A percentile compares a stretch with the other conserved stretches of the same genome.
phyloP scores from a whole-genome alignment of 2,113 vertebrate species.

The Zeus faber region DNA sequence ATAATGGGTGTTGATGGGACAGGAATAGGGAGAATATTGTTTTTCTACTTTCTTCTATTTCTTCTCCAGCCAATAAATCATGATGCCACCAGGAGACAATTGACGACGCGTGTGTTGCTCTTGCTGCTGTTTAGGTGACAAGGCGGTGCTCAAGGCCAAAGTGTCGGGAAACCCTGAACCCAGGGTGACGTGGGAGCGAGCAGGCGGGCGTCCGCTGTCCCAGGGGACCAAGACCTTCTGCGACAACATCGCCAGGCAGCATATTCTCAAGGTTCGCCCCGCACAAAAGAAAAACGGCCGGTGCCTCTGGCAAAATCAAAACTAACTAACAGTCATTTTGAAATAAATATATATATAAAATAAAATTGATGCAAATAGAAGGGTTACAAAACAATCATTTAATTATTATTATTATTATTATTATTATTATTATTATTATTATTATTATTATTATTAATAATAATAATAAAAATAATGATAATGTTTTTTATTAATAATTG shows the following conservation, averaged over 20 bases:
- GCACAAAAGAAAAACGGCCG: too few relatives aligned
- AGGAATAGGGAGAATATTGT: not conserved
- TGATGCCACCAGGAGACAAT: not conserved
- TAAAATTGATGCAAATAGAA: too few relatives aligned
- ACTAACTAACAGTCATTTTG: too few relatives aligned
- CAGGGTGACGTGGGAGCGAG: slow-evolving; percentile 51
- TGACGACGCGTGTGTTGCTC: not conserved
- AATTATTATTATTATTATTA: too few relatives aligned
- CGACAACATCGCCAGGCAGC: slow-evolving; percentile 62
- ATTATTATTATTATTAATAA: too few relatives aligned
- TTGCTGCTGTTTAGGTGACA: slow-evolving; percentile 32
- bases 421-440: too few relatives aligned
- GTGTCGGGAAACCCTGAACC: slow-evolving; percentile 62
- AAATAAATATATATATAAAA: too few relatives aligned
- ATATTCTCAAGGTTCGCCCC: slow-evolving; percentile 65
- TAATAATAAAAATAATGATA: too few relatives aligned
- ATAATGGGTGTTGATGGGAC: too few relatives aligned
- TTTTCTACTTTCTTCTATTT: not conserved
- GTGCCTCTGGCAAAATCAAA: too few relatives aligned
- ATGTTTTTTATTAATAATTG: too few relatives aligned
- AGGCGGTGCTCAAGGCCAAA: slow-evolving; percentile 58
- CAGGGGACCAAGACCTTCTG: slow-evolving; percentile 55
- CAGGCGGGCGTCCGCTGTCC: slow-evolving; percentile 46
- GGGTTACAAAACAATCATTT: too few relatives aligned
- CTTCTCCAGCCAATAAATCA: not conserved